Conservation (phyloP, 2,888 invertebrate species). For the Selenia dentaria region DNA sequence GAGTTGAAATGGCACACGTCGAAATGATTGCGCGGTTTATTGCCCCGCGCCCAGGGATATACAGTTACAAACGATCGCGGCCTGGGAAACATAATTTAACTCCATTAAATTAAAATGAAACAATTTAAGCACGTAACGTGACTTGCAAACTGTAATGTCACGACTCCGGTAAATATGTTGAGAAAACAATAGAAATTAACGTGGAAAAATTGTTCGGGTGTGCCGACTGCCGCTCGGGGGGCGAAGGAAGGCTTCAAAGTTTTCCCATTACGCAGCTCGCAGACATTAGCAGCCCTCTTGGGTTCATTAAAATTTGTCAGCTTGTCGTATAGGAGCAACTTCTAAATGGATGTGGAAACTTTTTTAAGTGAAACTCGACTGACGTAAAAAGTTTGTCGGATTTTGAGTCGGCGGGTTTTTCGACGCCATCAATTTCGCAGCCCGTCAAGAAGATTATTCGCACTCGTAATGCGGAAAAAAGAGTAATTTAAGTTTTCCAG, state of each 20-base stretch:
- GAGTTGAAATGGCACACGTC: conserved; percentile 76
- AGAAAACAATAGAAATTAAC: conserved; percentile 57
- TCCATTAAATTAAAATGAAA: conserved; percentile 45
- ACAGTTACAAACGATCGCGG: conserved; percentile 47
- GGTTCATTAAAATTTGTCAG: conserved; percentile 85
- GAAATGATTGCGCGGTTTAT: conserved; percentile 76
- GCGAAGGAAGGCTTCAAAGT: conserved; percentile 52
- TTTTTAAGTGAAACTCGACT: conserved; percentile 81
- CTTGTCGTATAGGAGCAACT: conserved; percentile 78
- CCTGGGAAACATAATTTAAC: conserved; percentile 27
- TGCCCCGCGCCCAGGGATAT: conserved; percentile 61
- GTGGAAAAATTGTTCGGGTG: conserved; percentile 54
- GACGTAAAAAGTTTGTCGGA: conserved; percentile 79
- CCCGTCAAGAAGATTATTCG: conserved; percentile 84
- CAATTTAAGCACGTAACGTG: conserved; percentile 50
- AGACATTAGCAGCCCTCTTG: conserved; percentile 82
- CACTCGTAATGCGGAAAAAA: conserved; percentile 82
- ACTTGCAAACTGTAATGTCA: conserved; percentile 50
- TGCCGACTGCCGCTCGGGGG: conserved; percentile 26
- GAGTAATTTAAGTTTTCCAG: conserved; percentile 82
- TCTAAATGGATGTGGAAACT: conserved; percentile 82
- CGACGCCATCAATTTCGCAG: conserved; percentile 81
- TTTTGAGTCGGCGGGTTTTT: conserved; percentile 73
- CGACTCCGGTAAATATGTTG: conserved; percentile 56
- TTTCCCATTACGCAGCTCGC: conserved; percentile 79